Conservation (phyloP, 2,888 invertebrate genomes). For the Tetramorium bicarinatum region DNA sequence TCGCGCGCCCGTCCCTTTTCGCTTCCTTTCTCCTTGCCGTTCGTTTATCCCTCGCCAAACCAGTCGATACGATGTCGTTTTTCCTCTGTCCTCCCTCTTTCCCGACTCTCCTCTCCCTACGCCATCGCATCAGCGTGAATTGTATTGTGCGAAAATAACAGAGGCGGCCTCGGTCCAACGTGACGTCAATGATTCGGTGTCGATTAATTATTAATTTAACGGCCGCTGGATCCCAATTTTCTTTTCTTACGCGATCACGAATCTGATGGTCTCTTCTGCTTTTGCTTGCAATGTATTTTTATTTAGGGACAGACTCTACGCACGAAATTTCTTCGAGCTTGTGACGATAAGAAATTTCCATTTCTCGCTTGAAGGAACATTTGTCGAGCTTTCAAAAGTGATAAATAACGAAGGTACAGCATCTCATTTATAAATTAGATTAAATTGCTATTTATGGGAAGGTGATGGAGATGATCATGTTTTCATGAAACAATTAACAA, state of each 20-base stretch:
- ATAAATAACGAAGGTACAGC: neutral
- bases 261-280: neutral
- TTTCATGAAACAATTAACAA: neutral
- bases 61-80: slow-evolving; percentile 12
- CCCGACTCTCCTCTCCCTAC: neutral
- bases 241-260: neutral
- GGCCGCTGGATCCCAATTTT: slow-evolving; percentile 31
- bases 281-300: neutral
- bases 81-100: slow-evolving; percentile 47
- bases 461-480: neutral
- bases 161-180: slow-evolving; percentile 16
- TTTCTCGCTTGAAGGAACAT: neutral
- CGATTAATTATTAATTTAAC: slow-evolving; percentile 62
- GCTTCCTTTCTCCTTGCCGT: neutral
- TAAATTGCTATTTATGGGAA: neutral
- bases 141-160: slow-evolving; percentile 52
- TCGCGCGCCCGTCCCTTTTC: neutral
- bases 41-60: neutral
- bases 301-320: neutral
- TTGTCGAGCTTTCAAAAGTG: neutral
- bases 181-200: slow-evolving; percentile 49
- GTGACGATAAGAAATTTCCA: neutral
- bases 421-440: neutral
- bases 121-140: neutral
- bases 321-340: neutral